Conservation (phyloP, 1,140 invertebrate species). For the Hycleus cichorii region DNA sequence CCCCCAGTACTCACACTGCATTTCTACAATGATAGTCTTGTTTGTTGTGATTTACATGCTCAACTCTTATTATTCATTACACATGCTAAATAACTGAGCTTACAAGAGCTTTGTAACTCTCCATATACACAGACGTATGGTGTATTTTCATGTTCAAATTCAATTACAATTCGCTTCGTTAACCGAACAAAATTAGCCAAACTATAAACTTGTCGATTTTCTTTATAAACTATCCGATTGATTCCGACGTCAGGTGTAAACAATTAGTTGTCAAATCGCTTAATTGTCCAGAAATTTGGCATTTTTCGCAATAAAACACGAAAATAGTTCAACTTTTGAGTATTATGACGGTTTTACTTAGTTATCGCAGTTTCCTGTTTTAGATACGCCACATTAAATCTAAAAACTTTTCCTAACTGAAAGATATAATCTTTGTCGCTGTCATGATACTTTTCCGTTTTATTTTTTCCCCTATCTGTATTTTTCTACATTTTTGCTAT, state of each 20-base stretch:
- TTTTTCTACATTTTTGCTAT: background rate
- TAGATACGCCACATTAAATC: conserved; percentile 35
- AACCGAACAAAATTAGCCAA: conserved; percentile 7
- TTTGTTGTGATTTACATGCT: conserved; percentile 13
- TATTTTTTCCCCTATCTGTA: conserved; percentile 9
- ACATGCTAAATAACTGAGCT: conserved; percentile 12
- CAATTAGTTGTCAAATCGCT: too few species aligned
- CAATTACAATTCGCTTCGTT: conserved; percentile 8
- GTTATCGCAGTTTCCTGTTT: conserved; percentile 30
- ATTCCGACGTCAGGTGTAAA: too few species aligned
- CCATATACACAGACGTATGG: background rate
- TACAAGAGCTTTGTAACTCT: conserved; percentile 10
- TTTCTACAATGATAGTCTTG: background rate
- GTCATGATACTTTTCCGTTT: conserved; percentile 9
- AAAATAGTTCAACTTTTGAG: conserved; percentile 22
- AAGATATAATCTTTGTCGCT: conserved; percentile 31
- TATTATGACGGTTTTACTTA: conserved; percentile 27
- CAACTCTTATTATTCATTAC: conserved; percentile 10
- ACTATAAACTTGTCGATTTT: conserved; percentile 5
- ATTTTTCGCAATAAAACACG: too few species aligned
- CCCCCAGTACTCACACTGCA: too few species aligned
- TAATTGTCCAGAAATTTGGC: too few species aligned
- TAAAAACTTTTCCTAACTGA: conserved; percentile 24
- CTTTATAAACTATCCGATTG: background rate
- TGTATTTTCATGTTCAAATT: conserved; percentile 4